These are phyloP conservation scores for Ichneumon xanthorius DNA, from an alignment of 2,888 invertebrate genomes.

Conservation along the genomic window DNA sequence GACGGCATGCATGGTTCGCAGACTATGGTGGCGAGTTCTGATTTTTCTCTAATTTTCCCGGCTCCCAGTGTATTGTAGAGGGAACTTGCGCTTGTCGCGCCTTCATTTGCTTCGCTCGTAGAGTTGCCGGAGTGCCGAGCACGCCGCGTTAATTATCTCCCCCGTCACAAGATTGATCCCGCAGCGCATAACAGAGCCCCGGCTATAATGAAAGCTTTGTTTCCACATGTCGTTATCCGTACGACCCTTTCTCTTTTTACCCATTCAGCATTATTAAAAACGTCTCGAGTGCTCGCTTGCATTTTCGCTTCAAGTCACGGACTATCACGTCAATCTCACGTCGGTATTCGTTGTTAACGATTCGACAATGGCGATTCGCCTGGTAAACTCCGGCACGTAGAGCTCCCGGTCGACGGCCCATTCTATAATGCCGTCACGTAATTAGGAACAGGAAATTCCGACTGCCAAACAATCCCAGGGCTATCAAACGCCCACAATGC, in stretches of 20 bases:
- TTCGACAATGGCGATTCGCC: neutral
- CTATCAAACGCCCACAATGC: conserved; percentile 7
- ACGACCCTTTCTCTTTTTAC: neutral
- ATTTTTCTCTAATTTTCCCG: conserved; percentile 29
- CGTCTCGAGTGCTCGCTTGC: conserved; percentile 22
- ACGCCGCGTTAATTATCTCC: conserved; percentile 54
- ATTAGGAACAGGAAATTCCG: conserved; percentile 27
- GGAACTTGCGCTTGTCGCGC: conserved; percentile 18
- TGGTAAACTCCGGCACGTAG: neutral
- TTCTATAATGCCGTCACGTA: conserved; percentile 17
- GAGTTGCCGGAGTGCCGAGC: conserved; percentile 14
- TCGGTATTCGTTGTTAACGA: neutral
- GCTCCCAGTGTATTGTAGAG: conserved; percentile 44
- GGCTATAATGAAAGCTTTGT: conserved; percentile 44
- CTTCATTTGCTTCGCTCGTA: conserved; percentile 15
- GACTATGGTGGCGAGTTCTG: conserved; percentile 87
- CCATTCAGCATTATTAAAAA: neutral
- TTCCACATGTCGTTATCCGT: neutral
- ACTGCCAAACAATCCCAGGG: conserved; percentile 40
- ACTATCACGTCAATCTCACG: neutral
- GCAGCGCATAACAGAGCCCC: conserved; percentile 14
- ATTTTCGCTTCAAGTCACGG: neutral
- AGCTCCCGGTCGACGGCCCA: neutral
- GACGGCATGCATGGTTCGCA: conserved; percentile 89
- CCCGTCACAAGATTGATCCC: conserved; percentile 47